A percentile compares a stretch with the other conserved stretches of the same genome.
These are phyloP conservation scores for Trochalopteron elliotii DNA, from an alignment of 2,113 vertebrate genomes.

Conservation along the genomic window DNA sequence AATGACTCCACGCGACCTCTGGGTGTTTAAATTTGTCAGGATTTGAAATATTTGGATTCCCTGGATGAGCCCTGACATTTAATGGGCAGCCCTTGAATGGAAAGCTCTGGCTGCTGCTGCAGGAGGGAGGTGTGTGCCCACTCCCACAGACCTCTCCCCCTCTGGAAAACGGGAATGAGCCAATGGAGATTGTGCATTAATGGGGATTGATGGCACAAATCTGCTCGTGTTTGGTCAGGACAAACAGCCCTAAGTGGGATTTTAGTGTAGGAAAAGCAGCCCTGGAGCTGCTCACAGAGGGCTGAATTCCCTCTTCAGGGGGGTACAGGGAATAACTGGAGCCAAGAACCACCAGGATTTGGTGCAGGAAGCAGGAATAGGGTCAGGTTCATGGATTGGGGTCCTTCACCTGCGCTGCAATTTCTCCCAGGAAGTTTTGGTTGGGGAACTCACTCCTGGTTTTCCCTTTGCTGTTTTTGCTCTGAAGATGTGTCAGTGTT, in stretches of 20 bases:
- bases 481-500: too few species aligned
- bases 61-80: background rate
- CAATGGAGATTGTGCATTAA: background rate
- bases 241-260: background rate
- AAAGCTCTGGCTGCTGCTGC: background rate
- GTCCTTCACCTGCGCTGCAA: fast-evolving
- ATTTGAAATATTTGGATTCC: background rate
- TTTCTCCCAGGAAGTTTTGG: background rate
- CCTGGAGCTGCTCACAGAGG: background rate
- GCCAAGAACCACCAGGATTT: background rate
- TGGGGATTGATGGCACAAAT: constrained; percentile 9
- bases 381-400: fast-evolving
- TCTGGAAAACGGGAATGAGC: background rate
- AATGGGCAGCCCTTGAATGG: background rate
- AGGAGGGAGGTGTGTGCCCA: background rate
- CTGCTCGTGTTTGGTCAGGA: background rate
- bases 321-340: background rate
- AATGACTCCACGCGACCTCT: background rate
- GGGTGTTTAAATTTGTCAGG: background rate
- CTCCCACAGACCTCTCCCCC: background rate
- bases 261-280: background rate
- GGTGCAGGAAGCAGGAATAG: background rate
- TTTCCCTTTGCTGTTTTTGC: too few species aligned
- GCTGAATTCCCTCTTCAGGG: background rate
- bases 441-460: fast-evolving